Evolutionary conservation across 2,888 invertebrate species (phyloP).

Genomic region (Tyria jacobaeae): DNA sequence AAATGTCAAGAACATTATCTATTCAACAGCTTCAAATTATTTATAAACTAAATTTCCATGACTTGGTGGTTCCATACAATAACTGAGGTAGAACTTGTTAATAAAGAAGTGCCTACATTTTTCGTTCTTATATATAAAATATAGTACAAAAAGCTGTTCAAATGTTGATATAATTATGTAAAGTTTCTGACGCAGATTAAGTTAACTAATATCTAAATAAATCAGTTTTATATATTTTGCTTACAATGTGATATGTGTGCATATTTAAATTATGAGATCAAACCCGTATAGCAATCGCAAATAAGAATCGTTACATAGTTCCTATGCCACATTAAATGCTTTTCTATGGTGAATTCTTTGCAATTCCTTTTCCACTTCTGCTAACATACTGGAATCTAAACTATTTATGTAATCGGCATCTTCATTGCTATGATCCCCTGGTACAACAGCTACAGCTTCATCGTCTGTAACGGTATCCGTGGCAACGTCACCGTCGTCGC

Average conservation of each 20-base stretch:
- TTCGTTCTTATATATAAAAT: neutral
- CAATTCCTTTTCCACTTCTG: constrained; percentile 71
- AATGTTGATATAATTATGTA: neutral
- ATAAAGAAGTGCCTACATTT: too few relatives aligned
- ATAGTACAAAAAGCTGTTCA: neutral
- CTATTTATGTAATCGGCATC: constrained; percentile 46
- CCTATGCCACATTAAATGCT: constrained; percentile 36
- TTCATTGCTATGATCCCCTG: constrained; percentile 55
- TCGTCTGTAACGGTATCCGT: constrained; percentile 51
- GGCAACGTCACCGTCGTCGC: constrained; percentile 43
- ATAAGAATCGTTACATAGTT: constrained; percentile 13
- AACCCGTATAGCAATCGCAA: constrained; percentile 3
- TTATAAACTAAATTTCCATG: too few relatives aligned
- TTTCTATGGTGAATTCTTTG: constrained; percentile 72
- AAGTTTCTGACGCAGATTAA: neutral
- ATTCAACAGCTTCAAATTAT: too few relatives aligned
- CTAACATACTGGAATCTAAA: constrained; percentile 60
- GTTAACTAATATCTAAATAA: neutral
- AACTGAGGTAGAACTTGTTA: neutral
- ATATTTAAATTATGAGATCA: constrained; percentile 18
- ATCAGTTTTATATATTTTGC: neutral
- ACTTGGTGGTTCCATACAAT: neutral
- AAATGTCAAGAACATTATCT: too few relatives aligned
- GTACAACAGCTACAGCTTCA: constrained; percentile 52
- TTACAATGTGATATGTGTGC: neutral